Evolutionary conservation across 2,888 invertebrate species (phyloP).

Genomic region (Escarpia spicata): DNA sequence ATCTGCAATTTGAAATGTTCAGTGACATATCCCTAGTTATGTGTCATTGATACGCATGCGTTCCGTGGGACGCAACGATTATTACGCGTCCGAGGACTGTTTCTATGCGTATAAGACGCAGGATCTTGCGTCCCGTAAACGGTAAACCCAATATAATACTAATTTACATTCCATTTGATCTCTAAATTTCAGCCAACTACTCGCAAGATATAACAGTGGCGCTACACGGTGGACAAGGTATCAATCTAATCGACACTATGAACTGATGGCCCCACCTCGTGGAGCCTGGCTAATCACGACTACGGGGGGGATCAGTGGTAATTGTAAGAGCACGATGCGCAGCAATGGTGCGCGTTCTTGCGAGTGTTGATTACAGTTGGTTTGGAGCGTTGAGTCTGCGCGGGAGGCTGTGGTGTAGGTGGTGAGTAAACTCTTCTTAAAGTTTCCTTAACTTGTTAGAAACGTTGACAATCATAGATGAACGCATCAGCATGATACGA

Average conservation of each 20-base stretch:
- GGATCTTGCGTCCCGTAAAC: no score
- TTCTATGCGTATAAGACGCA: no score
- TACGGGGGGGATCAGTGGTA: background rate
- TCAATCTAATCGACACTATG: background rate
- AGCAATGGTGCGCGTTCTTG: background rate
- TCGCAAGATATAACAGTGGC: no score
- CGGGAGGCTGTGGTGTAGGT: background rate
- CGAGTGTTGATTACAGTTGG: slow-evolving; percentile 10
- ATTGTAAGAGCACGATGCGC: background rate
- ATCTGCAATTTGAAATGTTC: no score
- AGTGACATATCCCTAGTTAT: no score
- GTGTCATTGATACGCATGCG: no score
- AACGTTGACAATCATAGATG: background rate
- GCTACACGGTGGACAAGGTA: background rate
- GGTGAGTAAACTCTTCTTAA: background rate
- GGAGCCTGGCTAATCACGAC: background rate
- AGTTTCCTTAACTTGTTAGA: background rate
- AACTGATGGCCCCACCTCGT: background rate
- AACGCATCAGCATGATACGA: background rate
- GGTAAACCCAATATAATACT: no score
- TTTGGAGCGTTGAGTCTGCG: slow-evolving; percentile 4
- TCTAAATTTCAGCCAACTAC: no score
- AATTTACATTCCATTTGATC: no score
- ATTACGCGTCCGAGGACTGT: no score
- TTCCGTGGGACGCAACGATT: no score